Percentiles rank a stretch among this genome's conserved stretches.
Evolutionary conservation across 2,113 vertebrate genomes (phyloP).

Genomic region (Spea multiplicata): DNA sequence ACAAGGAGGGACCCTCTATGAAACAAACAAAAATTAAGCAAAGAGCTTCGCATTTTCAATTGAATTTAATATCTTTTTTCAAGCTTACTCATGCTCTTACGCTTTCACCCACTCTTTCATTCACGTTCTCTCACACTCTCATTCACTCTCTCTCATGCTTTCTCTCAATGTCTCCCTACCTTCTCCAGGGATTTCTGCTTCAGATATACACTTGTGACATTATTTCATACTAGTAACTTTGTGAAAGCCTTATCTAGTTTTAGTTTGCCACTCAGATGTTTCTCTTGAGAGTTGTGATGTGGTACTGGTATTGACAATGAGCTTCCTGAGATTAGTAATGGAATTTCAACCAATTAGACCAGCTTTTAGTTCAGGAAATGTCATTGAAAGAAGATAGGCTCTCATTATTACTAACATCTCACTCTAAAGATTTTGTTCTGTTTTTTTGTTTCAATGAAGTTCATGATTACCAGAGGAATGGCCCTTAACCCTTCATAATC

Average conservation of each 20-base stretch:
- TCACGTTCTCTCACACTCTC: too few species aligned
- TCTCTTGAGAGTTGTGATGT: conserved; percentile 20
- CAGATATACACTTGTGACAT: neutral
- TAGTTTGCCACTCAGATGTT: conserved; percentile 25
- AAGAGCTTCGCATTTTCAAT: too few species aligned
- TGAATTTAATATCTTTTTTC: too few species aligned
- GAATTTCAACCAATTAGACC: conserved; percentile 34
- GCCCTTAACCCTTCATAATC: neutral
- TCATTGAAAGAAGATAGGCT: conserved; percentile 9
- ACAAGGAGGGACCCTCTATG: too few species aligned
- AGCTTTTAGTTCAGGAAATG: conserved; percentile 3
- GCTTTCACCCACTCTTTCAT: too few species aligned
- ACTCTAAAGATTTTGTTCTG: neutral
- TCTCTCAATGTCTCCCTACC: too few species aligned
- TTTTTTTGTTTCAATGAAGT: neutral
- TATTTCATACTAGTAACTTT: conserved; percentile 13
- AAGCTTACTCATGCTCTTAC: too few species aligned
- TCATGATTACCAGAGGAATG: neutral
- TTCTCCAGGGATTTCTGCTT: too few species aligned
- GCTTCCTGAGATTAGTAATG: conserved; percentile 32
- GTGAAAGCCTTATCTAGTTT: conserved; percentile 4
- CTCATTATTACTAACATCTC: conserved; percentile 5
- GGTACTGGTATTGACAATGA: conserved; percentile 8
- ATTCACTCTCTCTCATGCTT: too few species aligned
- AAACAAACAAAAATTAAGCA: too few species aligned